These are phyloP conservation scores for Aphelocoma coerulescens DNA, from an alignment of 2,113 vertebrate genomes.

Conservation along the genomic window DNA sequence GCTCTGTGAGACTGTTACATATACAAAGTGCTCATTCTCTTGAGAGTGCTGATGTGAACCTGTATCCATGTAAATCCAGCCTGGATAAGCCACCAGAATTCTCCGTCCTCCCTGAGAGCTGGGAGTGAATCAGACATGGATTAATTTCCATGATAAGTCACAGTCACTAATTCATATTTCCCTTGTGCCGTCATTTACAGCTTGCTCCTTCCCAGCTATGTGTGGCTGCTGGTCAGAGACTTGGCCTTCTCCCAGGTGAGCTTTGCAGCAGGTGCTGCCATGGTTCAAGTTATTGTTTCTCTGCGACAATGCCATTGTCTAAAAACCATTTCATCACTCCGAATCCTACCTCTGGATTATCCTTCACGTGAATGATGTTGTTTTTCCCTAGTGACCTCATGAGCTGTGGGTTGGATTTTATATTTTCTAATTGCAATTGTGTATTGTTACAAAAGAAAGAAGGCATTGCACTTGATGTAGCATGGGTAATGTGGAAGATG, in stretches of 20 bases:
- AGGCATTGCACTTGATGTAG: neutral
- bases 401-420: neutral
- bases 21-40: neutral
- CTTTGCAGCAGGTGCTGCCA: neutral
- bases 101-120: neutral
- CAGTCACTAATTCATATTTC: neutral
- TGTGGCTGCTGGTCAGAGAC: neutral
- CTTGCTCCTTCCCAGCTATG: neutral
- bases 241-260: neutral
- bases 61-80: neutral
- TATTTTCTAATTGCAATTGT: neutral
- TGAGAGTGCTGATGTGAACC: neutral
- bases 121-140: neutral
- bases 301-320: fast-evolving
- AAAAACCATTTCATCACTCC: neutral
- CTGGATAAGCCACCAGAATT: neutral
- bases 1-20: neutral
- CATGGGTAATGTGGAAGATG: neutral
- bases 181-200: neutral
- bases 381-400: neutral
- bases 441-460: neutral
- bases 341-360: neutral
- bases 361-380: neutral
- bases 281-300: neutral
- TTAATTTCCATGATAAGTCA: neutral